phyloP scores from a whole-genome alignment of 2,888 invertebrate genomes.

The Tillus elongatus region DNA sequence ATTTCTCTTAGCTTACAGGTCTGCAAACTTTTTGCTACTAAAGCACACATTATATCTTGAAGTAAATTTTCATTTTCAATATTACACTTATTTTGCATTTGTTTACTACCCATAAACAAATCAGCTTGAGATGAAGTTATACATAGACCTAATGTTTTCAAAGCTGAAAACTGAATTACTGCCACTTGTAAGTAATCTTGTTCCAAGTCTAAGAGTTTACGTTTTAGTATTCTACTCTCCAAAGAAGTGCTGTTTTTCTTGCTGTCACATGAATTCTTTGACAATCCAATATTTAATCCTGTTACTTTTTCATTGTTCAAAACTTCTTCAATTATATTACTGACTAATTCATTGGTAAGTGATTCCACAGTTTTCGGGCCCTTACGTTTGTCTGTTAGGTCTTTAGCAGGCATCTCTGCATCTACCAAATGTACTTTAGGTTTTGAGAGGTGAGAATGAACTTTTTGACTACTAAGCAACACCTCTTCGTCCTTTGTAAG shows the following conservation, averaged over 20 bases:
- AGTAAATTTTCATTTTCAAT: slow-evolving; percentile 26
- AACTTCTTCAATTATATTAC: slow-evolving; percentile 46
- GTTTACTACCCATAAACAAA: slow-evolving; percentile 40
- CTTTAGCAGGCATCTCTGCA: slow-evolving; percentile 19
- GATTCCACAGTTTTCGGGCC: slow-evolving; percentile 40
- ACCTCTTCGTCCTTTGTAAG: slow-evolving; percentile 37
- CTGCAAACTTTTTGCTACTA: slow-evolving; percentile 43
- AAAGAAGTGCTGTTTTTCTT: slow-evolving; percentile 19
- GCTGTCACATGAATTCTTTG: slow-evolving; percentile 21
- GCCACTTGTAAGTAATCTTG: slow-evolving; percentile 42
- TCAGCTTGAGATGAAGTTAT: slow-evolving; percentile 48
- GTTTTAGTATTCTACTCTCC: slow-evolving; percentile 32
- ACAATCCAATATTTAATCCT: slow-evolving; percentile 37
- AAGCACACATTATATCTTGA: slow-evolving; percentile 37
- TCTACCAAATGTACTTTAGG: slow-evolving; percentile 24
- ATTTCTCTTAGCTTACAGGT: slow-evolving; percentile 42
- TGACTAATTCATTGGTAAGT: slow-evolving; percentile 45
- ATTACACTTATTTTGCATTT: neutral
- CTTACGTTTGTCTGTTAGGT: slow-evolving; percentile 13
- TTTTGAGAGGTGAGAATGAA: slow-evolving; percentile 18
- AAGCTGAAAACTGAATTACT: slow-evolving; percentile 47
- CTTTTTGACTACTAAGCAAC: slow-evolving; percentile 28
- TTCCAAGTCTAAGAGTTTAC: slow-evolving; percentile 42
- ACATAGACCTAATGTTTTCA: slow-evolving; percentile 47
- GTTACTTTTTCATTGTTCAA: too few species aligned